Evolutionary conservation across 2,888 invertebrate species (phyloP).

Genomic region (Drosophila borealis): DNA sequence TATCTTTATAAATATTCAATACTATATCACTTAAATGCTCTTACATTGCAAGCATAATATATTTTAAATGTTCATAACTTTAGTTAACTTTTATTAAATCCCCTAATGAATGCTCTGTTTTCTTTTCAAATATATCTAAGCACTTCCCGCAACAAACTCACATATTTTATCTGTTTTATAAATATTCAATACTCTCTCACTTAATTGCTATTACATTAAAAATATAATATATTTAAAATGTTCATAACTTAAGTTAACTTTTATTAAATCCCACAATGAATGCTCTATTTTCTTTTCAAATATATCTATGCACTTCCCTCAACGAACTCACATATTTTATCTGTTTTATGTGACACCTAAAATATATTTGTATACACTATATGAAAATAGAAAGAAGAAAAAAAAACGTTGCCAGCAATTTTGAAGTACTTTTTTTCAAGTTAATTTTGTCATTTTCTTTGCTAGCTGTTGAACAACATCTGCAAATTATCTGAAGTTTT

Average conservation of each 20-base stretch:
- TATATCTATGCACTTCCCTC: background rate
- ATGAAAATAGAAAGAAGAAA: conserved; percentile 8
- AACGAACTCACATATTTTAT: conserved; percentile 13
- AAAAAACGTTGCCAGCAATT: conserved; percentile 42
- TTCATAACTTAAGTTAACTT: background rate
- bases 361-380: background rate
- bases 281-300: background rate
- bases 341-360: conserved; percentile 35
- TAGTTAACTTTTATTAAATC: background rate
- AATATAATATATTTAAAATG: too few species aligned
- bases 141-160: conserved; percentile 4
- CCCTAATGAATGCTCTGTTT: background rate
- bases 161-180: conserved; percentile 6
- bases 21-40: too few species aligned
- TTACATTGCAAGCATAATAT: too few species aligned
- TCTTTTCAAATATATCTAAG: background rate
- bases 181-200: too few species aligned
- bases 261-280: background rate
- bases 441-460: conserved; percentile 47
- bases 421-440: conserved; percentile 37
- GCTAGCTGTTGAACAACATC: conserved; percentile 34
- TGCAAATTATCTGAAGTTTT: conserved; percentile 55
- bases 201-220: too few species aligned
- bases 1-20: too few species aligned
- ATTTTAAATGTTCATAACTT: too few species aligned